These are phyloP conservation scores for Chloroceryle amazona DNA, from an alignment of 2,797 vertebrate species.

Conservation along the genomic window DNA sequence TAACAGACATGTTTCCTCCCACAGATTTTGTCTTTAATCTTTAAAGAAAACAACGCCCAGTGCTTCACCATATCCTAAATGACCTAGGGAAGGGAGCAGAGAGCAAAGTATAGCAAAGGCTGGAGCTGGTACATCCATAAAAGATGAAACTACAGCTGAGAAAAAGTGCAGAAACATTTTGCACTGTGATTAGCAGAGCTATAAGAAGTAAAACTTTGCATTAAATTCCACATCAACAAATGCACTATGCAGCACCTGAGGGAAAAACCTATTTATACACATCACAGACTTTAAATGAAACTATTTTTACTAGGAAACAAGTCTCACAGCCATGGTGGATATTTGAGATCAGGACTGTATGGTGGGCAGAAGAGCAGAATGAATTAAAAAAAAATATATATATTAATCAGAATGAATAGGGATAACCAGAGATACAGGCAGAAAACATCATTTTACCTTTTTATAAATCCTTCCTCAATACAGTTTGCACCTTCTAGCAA, in stretches of 20 bases:
- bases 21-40: neutral
- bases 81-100: neutral
- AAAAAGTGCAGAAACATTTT: neutral
- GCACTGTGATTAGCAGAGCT: neutral
- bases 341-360: neutral
- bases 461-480: neutral
- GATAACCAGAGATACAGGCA: neutral
- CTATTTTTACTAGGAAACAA: neutral
- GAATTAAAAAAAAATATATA: neutral
- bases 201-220: neutral
- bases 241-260: neutral
- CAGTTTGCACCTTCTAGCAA: neutral
- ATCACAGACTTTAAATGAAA: neutral
- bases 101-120: neutral
- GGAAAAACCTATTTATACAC: neutral
- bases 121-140: neutral
- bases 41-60: neutral
- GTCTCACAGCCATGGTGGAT: neutral
- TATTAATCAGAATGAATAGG: neutral
- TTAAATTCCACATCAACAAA: neutral
- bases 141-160: neutral
- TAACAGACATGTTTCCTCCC: neutral
- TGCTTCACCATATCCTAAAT: neutral
- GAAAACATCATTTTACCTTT: neutral
- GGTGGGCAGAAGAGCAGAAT: neutral